Conservation (phyloP, 2,797 vertebrate species). For the Chloroceryle inda region DNA sequence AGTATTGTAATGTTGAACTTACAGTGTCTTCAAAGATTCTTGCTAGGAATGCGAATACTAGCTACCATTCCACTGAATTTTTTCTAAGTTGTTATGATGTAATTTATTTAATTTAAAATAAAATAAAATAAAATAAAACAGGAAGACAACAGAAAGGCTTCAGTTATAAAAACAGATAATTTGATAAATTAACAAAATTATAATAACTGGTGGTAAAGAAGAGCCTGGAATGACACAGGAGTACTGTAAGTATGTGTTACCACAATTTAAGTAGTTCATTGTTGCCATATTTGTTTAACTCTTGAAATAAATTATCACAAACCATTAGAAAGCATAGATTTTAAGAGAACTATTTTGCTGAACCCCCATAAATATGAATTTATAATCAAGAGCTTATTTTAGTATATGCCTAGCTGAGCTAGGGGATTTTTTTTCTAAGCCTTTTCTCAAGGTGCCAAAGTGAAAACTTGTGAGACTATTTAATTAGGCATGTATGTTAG, state of each 20-base stretch:
- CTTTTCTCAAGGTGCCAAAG: neutral
- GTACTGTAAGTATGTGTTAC: neutral
- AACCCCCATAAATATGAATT: neutral
- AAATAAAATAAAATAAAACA: neutral
- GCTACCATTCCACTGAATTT: neutral
- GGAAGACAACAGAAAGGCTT: neutral
- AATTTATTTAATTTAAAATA: neutral
- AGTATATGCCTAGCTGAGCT: neutral
- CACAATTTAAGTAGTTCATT: slow-evolving; percentile 33
- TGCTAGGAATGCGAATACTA: neutral
- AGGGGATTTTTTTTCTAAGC: neutral
- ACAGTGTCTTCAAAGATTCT: neutral
- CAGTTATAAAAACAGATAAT: neutral
- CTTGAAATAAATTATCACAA: slow-evolving; percentile 51
- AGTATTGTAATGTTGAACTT: slow-evolving; percentile 6
- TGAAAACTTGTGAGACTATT: slow-evolving; percentile 23
- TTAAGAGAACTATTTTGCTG: neutral
- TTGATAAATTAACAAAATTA: neutral
- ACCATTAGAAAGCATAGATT: slow-evolving; percentile 14
- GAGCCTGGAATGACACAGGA: neutral
- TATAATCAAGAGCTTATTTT: neutral
- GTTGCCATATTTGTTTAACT: slow-evolving; percentile 12
- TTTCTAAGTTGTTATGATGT: neutral
- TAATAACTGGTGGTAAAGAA: neutral
- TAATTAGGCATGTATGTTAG: slow-evolving; percentile 12